Evolutionary conservation across 2,113 vertebrate genomes (phyloP).

Genomic region (Anolis carolinensis): DNA sequence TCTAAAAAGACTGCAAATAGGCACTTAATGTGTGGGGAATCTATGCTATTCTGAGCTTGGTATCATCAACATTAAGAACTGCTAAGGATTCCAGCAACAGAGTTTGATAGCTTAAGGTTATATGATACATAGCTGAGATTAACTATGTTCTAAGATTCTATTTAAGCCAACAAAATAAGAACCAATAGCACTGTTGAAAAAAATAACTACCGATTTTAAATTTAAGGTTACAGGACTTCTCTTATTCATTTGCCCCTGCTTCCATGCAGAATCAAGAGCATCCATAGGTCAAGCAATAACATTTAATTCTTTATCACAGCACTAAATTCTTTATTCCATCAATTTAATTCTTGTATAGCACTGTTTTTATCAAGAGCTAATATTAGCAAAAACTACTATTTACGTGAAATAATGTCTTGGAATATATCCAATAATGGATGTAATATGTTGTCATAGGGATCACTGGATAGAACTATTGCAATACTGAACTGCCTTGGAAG

Average conservation of each 20-base stretch:
- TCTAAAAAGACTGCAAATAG: constrained; percentile 2
- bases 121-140: neutral
- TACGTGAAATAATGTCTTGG: neutral
- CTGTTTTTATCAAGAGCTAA: neutral
- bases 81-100: neutral
- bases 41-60: neutral
- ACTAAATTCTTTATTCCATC: neutral
- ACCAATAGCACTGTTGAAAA: neutral
- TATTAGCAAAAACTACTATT: neutral
- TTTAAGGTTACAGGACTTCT: neutral
- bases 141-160: constrained; percentile 2
- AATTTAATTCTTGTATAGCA: neutral
- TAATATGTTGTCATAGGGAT: neutral
- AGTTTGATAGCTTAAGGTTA: constrained; percentile 10
- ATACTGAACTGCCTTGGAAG: neutral
- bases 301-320: neutral
- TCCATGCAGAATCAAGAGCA: neutral
- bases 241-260: neutral
- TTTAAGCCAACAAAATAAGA: neutral
- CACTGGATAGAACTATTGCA: neutral
- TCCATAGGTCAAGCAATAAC: neutral
- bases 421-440: neutral
- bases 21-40: neutral
- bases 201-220: constrained; percentile 1
- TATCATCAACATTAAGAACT: neutral